Evolutionary conservation across 2,797 vertebrate species (phyloP), one percentile per base, ranked within the genome.

Genomic region (Pteronotus mesoamericanus): DNA sequence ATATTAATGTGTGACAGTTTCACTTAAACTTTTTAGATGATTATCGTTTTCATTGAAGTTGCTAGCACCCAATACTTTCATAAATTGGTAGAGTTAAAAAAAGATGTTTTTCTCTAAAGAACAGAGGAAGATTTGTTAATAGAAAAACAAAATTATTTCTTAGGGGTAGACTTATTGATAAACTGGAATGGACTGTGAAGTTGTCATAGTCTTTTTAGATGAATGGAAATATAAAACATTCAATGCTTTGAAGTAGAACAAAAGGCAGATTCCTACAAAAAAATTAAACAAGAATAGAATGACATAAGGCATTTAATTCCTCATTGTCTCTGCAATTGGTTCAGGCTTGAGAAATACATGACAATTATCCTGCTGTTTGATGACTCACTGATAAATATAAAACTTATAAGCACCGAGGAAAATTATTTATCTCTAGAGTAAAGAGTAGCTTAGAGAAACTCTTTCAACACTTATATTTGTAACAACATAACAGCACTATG

Each of bases 171-270:
- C 14, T 85, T 77, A 2, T 19, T 85, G 57, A 89, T 77, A 51
- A 86, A 78, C 5, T 82, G 32, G 15, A 89, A 72, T 71, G 7
- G 26, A 72, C 21, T 86, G 9, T 68, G 69, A 94, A 51, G 21
- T 53, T 72, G n/a, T 93, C 69, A 71, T 37, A n/a, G n/a, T 37
- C 15, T 53, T 78, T 95, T 93, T 37, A 88, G 53, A 96, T 53
- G 29, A 88, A 42, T 92, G 16, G 32, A 29, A 26, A 18, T n/a
- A 64, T 21, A 46, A 74, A 86, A 42, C 7, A n/a, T 88, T 32
- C 39, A 57, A 34, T 78, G 21, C 8, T 94, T 89, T 91, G 75
- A 93, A 91, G 4, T 6, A 2, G 24, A 29, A 21, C 1, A 34
- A 80, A 92, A 88, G 22, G 26, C 78, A 88, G 53, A 44, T 68